phyloP scores from a whole-genome alignment of 2,113 vertebrate species.

The Pyxicephalus adspersus region DNA sequence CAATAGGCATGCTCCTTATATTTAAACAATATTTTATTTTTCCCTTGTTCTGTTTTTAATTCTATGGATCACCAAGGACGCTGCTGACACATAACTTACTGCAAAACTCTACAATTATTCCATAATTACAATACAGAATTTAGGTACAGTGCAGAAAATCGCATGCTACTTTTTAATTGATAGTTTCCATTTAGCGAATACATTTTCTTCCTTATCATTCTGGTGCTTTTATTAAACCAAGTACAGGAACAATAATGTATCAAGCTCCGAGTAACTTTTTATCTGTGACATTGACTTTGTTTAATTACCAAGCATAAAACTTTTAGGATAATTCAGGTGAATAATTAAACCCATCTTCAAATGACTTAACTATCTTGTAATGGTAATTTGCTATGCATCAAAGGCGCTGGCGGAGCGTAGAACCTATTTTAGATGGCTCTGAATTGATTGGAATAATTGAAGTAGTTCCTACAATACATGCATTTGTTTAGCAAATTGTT shows the following conservation, averaged over 20 bases:
- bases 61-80: no score
- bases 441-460: constrained; percentile 11
- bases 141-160: no score
- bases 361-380: background rate
- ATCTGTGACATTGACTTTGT: background rate
- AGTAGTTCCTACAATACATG: background rate
- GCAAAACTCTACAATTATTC: no score
- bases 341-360: constrained; percentile 2
- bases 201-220: background rate
- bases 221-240: background rate
- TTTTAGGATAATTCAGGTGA: constrained; percentile 18
- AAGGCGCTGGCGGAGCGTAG: background rate
- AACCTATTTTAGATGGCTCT: background rate
- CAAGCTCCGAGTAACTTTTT: background rate
- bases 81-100: no score
- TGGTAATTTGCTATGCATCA: background rate
- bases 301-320: constrained; percentile 10
- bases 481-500: background rate
- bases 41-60: no score
- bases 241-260: background rate
- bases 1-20: no score
- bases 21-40: no score
- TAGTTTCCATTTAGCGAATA: background rate
- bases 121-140: no score
- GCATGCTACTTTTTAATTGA: no score